These are phyloP conservation scores for Nyctereutes procyonoides DNA, from an alignment of 2,113 vertebrate species.

Conservation along the genomic window DNA sequence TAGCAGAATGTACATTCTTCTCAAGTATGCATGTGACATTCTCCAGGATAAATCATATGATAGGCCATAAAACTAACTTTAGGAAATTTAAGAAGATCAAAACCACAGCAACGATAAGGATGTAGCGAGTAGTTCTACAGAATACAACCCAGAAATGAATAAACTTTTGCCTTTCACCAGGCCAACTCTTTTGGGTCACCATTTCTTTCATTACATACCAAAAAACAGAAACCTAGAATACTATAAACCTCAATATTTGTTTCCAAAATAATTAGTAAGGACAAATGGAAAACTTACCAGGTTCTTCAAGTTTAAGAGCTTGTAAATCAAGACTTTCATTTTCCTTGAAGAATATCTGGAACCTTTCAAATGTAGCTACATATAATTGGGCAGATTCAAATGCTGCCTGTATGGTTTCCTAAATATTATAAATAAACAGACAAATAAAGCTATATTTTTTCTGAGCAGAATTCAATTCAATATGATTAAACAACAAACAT, in stretches of 20 bases:
- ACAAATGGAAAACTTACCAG: slow-evolving; percentile 85
- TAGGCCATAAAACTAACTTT: not conserved
- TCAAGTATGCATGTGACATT: not conserved
- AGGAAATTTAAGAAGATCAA: not conserved
- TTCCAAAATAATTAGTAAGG: not conserved
- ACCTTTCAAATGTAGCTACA: slow-evolving; percentile 88
- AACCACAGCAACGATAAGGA: not conserved
- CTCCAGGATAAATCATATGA: not conserved
- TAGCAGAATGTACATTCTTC: not conserved
- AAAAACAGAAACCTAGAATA: not conserved
- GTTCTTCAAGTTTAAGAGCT: slow-evolving; percentile 86
- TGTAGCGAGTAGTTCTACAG: not conserved
- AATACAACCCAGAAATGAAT: slow-evolving; percentile 13
- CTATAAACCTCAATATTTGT: not conserved
- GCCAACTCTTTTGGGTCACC: not conserved
- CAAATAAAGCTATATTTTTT: not conserved
- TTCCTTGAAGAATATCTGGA: slow-evolving; percentile 89
- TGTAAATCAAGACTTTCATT: slow-evolving; percentile 91
- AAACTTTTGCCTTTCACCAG: not conserved
- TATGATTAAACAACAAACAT: not conserved
- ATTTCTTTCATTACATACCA: not conserved
- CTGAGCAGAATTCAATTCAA: slow-evolving; percentile 31
- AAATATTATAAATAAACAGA: slow-evolving; percentile 50
- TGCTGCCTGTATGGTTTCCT: slow-evolving; percentile 88
- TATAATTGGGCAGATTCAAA: slow-evolving; percentile 89